Base-by-base conservation (phyloP, 2,888 invertebrate species). In the Patella ulyssiponensis region DNA sequence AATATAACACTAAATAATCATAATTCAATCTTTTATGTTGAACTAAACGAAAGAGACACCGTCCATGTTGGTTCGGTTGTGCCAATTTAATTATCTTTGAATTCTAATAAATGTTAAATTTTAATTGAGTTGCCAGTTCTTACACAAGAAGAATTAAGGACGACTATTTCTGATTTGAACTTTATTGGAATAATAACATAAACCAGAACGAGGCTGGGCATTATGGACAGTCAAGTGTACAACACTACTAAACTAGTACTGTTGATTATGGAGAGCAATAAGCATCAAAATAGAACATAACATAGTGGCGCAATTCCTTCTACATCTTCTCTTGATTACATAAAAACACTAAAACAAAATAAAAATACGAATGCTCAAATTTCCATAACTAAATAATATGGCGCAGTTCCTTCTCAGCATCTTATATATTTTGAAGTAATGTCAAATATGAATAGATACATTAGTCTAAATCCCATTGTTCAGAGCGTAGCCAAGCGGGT, bases 401-500 rank as follows among this genome's bases (percentile, higher is more conserved):
- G 56, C 17, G 56, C 17, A 56, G n/a, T 56, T 17, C 56, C 56
- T 56, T n/a, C 56, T 56, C n/a, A 17, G n/a, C 17, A 56, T n/a
- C 56, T 56, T n/a, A 4, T 15, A 15, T 56, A 15, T n/a, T n/a
- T 15, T 15, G 7, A 56, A n/a, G n/a, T 7, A 56, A 56, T 15
- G n/a, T 17, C n/a, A 56, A 56, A 17, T 56, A 56, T 15, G n/a
- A 56, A 17, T 0, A 56, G 56, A 56, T n/a, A 56, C n/a, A 56
- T n/a, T 56, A 56, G n/a, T 15, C n/a, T 56, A 56, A 56, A 56
- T 56, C 17, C 56, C 56, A 56, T 56, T 56, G 56, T 56, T n/a
- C 56, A 56, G 56, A 56, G n/a, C 56, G 56, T 15, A 56, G n/a
- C 56, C 56, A 56, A n/a, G 56, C 56, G n/a, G 56, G 56, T 56